Evolutionary conservation across 1,140 invertebrate genomes (phyloP).

Genomic region (Drosophila pruinosa): DNA sequence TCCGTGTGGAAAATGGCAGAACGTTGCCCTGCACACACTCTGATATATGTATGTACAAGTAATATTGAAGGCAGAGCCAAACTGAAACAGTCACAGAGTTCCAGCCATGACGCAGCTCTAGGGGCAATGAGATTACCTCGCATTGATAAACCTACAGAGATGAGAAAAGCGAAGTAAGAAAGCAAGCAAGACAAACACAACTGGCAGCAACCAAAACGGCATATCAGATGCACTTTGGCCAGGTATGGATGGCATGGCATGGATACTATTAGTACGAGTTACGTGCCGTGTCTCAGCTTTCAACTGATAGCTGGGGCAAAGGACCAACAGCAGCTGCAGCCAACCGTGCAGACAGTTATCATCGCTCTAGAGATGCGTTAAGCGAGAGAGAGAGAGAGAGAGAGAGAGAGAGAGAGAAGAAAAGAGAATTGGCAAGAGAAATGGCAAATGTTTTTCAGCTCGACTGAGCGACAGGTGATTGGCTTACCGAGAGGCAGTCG

Average conservation of each 20-base stretch:
- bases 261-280: conserved; percentile 3
- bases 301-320: background rate
- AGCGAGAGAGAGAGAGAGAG: background rate
- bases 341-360: background rate
- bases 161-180: background rate
- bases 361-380: conserved; percentile 3
- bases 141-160: conserved; percentile 13
- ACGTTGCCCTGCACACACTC: conserved; percentile 11
- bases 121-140: conserved; percentile 32
- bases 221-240: conserved; percentile 50
- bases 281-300: conserved; percentile 14
- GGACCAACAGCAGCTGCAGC: background rate
- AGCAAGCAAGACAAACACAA: conserved; percentile 7
- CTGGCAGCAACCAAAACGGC: conserved; percentile 46
- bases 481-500: background rate
- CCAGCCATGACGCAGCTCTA: conserved; percentile 18
- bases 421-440: background rate
- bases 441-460: conserved; percentile 18
- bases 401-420: too few relatives aligned
- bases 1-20: background rate
- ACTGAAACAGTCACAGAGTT: background rate
- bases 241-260: background rate
- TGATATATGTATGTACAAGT: conserved; percentile 21
- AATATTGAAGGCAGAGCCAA: conserved; percentile 1
- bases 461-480: conserved; percentile 15